phyloP scores from a whole-genome alignment of 2,797 vertebrate genomes.

The Gadopsis marmoratus region DNA sequence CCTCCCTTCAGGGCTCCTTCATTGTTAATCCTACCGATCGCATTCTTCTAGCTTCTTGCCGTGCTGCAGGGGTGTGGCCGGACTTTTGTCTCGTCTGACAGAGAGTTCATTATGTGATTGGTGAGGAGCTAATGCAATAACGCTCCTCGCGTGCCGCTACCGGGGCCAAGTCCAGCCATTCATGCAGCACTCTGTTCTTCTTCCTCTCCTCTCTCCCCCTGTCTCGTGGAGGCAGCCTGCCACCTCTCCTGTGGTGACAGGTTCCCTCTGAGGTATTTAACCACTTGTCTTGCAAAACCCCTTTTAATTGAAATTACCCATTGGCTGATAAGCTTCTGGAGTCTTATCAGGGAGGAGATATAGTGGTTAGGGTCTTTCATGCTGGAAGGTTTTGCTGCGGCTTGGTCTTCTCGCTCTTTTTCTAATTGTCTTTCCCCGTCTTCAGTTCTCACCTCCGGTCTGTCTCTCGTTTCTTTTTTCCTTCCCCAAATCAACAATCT shows the following conservation, averaged over 20 bases:
- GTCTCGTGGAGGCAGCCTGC: slow-evolving; percentile 67
- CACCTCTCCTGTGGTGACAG: slow-evolving; percentile 81
- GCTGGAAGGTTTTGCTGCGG: slow-evolving; percentile 62
- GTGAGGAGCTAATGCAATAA: slow-evolving; percentile 83
- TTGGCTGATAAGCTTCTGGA: slow-evolving; percentile 78
- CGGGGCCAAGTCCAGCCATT: slow-evolving; percentile 72
- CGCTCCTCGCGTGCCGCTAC: slow-evolving; percentile 75
- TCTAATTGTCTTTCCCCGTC: slow-evolving; percentile 48
- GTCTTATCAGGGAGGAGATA: slow-evolving; percentile 74
- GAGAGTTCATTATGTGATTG: slow-evolving; percentile 81
- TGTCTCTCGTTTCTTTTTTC: slow-evolving; percentile 2
- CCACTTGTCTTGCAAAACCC: slow-evolving; percentile 81
- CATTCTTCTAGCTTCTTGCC: slow-evolving; percentile 79
- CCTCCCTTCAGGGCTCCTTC: slow-evolving; percentile 82
- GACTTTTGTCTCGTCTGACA: slow-evolving; percentile 78
- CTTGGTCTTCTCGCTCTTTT: slow-evolving; percentile 38
- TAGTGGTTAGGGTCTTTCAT: slow-evolving; percentile 67
- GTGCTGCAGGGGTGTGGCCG: slow-evolving; percentile 78
- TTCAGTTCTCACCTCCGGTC: slow-evolving; percentile 21
- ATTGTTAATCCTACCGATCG: slow-evolving; percentile 83
- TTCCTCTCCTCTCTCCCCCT: slow-evolving; percentile 38
- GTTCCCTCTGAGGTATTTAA: slow-evolving; percentile 83
- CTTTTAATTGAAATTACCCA: slow-evolving; percentile 85
- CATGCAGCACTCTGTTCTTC: slow-evolving; percentile 69
- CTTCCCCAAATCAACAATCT: background rate